A percentile compares a stretch with the other conserved stretches of the same genome.
Evolutionary conservation across 2,888 invertebrate species (phyloP).

Genomic region (Acrobasis suavella): DNA sequence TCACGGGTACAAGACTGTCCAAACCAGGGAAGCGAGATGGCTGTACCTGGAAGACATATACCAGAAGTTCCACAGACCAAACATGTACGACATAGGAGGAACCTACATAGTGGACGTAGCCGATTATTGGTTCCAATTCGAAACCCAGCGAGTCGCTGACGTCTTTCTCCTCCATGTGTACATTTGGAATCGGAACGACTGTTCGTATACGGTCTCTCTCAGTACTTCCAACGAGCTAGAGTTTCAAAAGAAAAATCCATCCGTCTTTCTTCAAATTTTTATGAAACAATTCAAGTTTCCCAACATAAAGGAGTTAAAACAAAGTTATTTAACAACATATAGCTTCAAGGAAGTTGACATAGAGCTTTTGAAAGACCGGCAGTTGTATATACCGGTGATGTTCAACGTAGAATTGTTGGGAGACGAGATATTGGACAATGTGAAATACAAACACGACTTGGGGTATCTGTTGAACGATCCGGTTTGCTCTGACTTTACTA

Average conservation of each 20-base stretch:
- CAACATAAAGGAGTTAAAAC: slow-evolving; percentile 30
- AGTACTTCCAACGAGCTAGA: slow-evolving; percentile 48
- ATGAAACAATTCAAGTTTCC: slow-evolving; percentile 40
- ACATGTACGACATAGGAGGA: slow-evolving; percentile 69
- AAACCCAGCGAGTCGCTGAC: slow-evolving; percentile 55
- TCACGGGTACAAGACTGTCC: slow-evolving; percentile 53
- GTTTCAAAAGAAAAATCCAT: slow-evolving; percentile 49
- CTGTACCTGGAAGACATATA: slow-evolving; percentile 59
- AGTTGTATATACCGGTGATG: slow-evolving; percentile 56
- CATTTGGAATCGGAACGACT: slow-evolving; percentile 53
- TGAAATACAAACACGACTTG: slow-evolving; percentile 58
- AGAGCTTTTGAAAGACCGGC: slow-evolving; percentile 55
- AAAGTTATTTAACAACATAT: slow-evolving; percentile 60
- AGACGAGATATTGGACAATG: slow-evolving; percentile 41
- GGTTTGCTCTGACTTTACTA: slow-evolving; percentile 64
- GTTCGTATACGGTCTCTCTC: slow-evolving; percentile 50
- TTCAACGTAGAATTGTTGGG: slow-evolving; percentile 41
- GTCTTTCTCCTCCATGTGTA: slow-evolving; percentile 66
- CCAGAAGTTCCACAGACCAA: slow-evolving; percentile 61
- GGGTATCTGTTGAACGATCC: slow-evolving; percentile 58
- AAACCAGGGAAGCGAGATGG: slow-evolving; percentile 63
- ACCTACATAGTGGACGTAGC: slow-evolving; percentile 59
- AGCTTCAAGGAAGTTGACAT: slow-evolving; percentile 60
- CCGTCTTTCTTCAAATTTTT: slow-evolving; percentile 47
- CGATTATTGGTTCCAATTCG: slow-evolving; percentile 65